Percentiles rank a stretch among this genome's conserved stretches.
These are phyloP conservation scores for Sisyra nigra DNA, from an alignment of 2,888 invertebrate species.

Conservation along the genomic window DNA sequence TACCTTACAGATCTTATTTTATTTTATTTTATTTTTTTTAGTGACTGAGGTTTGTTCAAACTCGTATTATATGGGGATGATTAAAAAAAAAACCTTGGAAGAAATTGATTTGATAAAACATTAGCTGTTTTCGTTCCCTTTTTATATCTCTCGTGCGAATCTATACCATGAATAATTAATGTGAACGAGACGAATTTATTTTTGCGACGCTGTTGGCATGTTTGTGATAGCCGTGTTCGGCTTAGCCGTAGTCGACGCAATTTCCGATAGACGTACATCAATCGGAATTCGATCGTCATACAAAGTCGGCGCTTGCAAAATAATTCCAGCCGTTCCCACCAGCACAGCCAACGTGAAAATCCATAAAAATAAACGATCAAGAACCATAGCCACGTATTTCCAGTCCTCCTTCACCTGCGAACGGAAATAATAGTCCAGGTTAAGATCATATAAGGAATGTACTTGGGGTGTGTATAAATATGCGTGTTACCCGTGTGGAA, in stretches of 20 bases:
- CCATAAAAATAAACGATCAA: slow-evolving; percentile 92
- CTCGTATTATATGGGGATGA: no score
- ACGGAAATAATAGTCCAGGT: no score
- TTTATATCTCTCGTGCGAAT: no score
- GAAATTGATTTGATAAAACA: no score
- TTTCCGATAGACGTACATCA: slow-evolving; percentile 76
- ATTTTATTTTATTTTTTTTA: no score
- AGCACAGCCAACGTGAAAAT: slow-evolving; percentile 92
- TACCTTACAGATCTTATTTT: no score
- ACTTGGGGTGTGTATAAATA: not conserved
- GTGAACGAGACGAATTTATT: no score
- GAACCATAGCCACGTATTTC: slow-evolving; percentile 97
- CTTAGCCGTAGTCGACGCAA: slow-evolving; percentile 77
- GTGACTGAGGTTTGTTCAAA: no score
- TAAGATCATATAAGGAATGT: slow-evolving; percentile 1
- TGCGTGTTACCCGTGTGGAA: slow-evolving; percentile 58
- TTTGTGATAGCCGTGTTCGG: slow-evolving; percentile 40
- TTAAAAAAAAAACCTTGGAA: no score
- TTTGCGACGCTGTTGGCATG: not conserved
- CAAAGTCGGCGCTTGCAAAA: slow-evolving; percentile 85
- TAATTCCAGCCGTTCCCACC: slow-evolving; percentile 86
- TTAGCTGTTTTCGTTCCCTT: no score
- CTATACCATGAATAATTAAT: no score
- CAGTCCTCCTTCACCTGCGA: slow-evolving; percentile 88
- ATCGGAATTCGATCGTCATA: slow-evolving; percentile 84